phyloP scores from a whole-genome alignment of 2,797 vertebrate species.

The Ceyx erithaca region DNA sequence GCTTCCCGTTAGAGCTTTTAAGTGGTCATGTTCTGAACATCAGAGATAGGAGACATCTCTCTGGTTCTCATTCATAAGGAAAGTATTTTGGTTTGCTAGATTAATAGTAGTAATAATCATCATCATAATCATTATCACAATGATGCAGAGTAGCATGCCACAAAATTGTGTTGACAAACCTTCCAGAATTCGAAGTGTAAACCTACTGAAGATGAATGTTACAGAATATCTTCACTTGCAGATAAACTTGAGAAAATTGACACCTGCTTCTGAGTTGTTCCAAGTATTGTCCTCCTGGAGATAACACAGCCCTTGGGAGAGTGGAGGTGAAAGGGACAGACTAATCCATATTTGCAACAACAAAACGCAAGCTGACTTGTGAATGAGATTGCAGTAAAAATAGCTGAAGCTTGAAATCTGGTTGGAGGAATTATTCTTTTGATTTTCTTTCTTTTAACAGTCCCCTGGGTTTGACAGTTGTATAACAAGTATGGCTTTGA shows the following conservation, averaged over 20 bases:
- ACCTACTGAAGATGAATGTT: neutral
- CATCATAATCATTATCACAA: neutral
- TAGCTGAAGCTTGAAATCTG: constrained; percentile 37
- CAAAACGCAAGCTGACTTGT: constrained; percentile 6
- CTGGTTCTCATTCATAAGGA: neutral
- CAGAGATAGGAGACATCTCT: neutral
- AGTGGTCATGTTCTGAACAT: neutral
- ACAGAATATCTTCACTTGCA: constrained; percentile 28
- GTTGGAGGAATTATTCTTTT: neutral
- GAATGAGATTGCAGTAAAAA: constrained; percentile 12
- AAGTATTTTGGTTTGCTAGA: neutral
- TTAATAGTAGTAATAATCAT: neutral
- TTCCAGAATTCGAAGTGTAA: neutral
- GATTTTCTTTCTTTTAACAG: neutral
- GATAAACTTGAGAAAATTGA: constrained; percentile 23
- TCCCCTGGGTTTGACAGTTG: neutral
- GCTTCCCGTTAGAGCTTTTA: neutral
- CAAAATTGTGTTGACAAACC: neutral
- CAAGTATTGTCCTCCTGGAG: constrained; percentile 1
- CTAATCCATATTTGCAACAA: neutral
- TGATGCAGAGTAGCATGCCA: neutral
- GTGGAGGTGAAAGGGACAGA: neutral
- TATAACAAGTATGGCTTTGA: neutral
- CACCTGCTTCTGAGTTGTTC: constrained; percentile 18
- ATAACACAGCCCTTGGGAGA: neutral